Evolutionary conservation across 2,113 vertebrate genomes (phyloP).

Genomic region (Carlito syrichta): DNA sequence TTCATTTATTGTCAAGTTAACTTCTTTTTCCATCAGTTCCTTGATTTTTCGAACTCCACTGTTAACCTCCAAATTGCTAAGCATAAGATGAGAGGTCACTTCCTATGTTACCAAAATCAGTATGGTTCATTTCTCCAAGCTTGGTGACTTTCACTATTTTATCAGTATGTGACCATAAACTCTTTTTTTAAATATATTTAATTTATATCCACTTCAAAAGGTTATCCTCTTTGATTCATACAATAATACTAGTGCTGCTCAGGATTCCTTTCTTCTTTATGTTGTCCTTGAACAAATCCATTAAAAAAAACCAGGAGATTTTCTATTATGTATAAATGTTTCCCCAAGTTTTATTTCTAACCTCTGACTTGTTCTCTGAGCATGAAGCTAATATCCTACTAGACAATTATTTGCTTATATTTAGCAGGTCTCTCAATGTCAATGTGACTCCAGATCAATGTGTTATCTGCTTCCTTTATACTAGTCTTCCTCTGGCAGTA

Average conservation of each 20-base stretch:
- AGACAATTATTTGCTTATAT: not conserved
- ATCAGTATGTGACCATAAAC: not conserved
- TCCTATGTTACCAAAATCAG: not conserved
- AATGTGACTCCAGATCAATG: not conserved
- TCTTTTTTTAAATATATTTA: too few species aligned
- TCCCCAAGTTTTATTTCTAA: not conserved
- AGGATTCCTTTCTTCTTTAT: not conserved
- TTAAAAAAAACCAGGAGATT: not conserved
- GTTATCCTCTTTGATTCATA: not conserved
- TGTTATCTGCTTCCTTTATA: not conserved
- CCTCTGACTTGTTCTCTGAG: not conserved
- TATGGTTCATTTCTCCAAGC: not conserved
- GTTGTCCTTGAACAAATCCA: not conserved
- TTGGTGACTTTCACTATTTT: not conserved
- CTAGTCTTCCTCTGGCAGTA: not conserved
- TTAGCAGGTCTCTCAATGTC: not conserved
- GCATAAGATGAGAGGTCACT: not conserved
- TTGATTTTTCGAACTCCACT: not conserved
- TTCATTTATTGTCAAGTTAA: not conserved
- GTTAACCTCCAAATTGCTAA: not conserved
- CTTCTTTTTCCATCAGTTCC: not conserved
- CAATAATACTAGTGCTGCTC: not conserved
- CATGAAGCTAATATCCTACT: not conserved
- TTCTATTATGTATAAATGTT: not conserved
- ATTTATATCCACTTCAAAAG: not conserved